A percentile compares a stretch with the other conserved stretches of the same genome.
These are phyloP conservation scores for Perccottus glenii DNA, from an alignment of 2,113 vertebrate species.

Conservation along the genomic window DNA sequence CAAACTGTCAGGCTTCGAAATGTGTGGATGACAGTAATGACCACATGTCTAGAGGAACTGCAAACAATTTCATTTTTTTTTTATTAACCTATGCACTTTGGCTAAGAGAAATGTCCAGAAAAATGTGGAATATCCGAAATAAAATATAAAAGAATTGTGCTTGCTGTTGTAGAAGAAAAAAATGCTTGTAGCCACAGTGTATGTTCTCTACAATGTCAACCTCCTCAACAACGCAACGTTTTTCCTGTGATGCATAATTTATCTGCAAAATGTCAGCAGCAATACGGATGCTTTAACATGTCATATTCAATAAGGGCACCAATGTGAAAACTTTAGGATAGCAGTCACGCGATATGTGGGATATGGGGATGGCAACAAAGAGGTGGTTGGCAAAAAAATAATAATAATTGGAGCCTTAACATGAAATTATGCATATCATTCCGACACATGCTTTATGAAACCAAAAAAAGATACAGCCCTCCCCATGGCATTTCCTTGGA, in stretches of 20 bases:
- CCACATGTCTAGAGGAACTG: constrained; percentile 7
- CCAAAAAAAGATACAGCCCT: no score
- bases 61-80: constrained; percentile 7
- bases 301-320: constrained; percentile 25
- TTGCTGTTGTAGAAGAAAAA: no score
- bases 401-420: not conserved
- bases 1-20: constrained; percentile 36
- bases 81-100: constrained; percentile 7
- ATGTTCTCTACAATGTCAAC: not conserved
- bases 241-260: constrained; percentile 28
- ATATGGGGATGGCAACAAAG: not conserved
- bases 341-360: constrained; percentile 11
- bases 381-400: constrained; percentile 11
- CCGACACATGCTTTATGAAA: no score
- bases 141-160: no score
- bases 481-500: no score
- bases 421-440: no score
- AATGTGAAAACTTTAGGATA: constrained; percentile 9
- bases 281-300: constrained; percentile 32
- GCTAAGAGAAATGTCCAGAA: no score
- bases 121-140: no score
- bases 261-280: constrained; percentile 26
- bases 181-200: not conserved
- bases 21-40: constrained; percentile 30
- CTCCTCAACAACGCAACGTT: not conserved